These are phyloP conservation scores for Noctua janthina DNA, from an alignment of 2,888 invertebrate genomes.

Conservation along the genomic window DNA sequence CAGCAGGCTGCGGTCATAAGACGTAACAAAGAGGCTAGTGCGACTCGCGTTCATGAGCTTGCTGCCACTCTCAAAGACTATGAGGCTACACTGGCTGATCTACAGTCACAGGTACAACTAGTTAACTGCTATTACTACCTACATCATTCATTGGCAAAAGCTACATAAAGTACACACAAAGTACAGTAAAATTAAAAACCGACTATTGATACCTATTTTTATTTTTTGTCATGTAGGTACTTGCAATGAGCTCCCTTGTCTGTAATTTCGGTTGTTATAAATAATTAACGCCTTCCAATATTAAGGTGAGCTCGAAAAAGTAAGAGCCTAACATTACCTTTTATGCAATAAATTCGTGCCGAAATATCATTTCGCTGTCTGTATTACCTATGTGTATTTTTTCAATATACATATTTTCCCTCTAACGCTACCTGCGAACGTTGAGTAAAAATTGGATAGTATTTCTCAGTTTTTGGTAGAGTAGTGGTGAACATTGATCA, in stretches of 20 bases:
- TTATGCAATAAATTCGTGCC: slow-evolving; percentile 22
- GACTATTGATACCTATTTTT: background rate
- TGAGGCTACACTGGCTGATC: slow-evolving; percentile 91
- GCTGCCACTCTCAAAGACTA: slow-evolving; percentile 91
- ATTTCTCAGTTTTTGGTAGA: slow-evolving; percentile 53
- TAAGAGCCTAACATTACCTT: background rate
- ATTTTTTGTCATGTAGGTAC: background rate
- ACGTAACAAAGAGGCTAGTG: slow-evolving; percentile 94
- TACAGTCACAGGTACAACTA: slow-evolving; percentile 84
- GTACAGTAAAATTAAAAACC: background rate
- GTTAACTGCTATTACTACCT: background rate
- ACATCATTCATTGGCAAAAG: background rate
- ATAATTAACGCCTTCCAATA: background rate
- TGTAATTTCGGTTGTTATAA: background rate
- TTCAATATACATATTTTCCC: slow-evolving; percentile 22
- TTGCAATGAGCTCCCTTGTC: background rate
- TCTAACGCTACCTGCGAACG: slow-evolving; percentile 12
- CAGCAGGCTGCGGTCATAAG: slow-evolving; percentile 96
- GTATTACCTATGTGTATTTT: slow-evolving; percentile 28
- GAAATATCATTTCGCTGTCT: slow-evolving; percentile 14
- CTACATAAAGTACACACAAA: too few relatives aligned
- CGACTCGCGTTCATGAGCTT: slow-evolving; percentile 92
- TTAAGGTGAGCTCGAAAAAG: background rate
- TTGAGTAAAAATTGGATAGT: slow-evolving; percentile 50
- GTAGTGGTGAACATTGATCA: slow-evolving; percentile 48